Conservation (phyloP, 2,113 vertebrate species). For the Cheilinus undulatus region DNA sequence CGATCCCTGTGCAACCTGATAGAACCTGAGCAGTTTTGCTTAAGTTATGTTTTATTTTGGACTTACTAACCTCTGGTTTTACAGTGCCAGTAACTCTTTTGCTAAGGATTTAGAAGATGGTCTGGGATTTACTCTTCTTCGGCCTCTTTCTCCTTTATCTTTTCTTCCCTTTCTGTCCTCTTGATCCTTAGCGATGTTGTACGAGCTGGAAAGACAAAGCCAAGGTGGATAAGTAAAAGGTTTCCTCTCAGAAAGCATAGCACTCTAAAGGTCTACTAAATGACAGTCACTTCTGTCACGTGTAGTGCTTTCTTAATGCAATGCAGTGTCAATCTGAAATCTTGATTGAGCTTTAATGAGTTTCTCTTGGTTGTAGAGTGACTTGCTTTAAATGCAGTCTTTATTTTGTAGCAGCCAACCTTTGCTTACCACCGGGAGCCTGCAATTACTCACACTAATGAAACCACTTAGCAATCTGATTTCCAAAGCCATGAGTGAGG, state of each 20-base stretch:
- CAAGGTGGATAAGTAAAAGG: not conserved
- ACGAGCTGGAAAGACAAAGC: not conserved
- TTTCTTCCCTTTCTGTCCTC: not conserved
- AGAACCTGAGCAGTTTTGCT: no score
- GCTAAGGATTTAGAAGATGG: not conserved
- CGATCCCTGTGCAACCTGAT: no score
- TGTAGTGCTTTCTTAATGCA: not conserved
- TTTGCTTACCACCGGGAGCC: not conserved
- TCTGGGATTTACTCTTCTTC: not conserved
- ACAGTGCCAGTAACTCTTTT: not conserved
- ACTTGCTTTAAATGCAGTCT: not conserved
- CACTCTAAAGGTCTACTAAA: no score
- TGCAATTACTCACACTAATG: constrained; percentile 47
- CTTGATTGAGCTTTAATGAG: not conserved
- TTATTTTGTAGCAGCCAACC: not conserved
- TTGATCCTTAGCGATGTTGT: no score
- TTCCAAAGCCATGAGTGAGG: constrained; percentile 9
- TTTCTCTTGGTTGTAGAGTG: not conserved
- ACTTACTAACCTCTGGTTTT: not conserved
- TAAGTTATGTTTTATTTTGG: not conserved
- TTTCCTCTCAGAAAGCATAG: not conserved
- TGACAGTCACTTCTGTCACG: not conserved
- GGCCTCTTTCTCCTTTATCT: not conserved
- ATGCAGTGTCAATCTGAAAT: not conserved
- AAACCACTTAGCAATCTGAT: constrained; percentile 30